phyloP scores from a whole-genome alignment of 37 sponge, comb jelly and placozoan species.

The Diacarnus erythraeanus region DNA sequence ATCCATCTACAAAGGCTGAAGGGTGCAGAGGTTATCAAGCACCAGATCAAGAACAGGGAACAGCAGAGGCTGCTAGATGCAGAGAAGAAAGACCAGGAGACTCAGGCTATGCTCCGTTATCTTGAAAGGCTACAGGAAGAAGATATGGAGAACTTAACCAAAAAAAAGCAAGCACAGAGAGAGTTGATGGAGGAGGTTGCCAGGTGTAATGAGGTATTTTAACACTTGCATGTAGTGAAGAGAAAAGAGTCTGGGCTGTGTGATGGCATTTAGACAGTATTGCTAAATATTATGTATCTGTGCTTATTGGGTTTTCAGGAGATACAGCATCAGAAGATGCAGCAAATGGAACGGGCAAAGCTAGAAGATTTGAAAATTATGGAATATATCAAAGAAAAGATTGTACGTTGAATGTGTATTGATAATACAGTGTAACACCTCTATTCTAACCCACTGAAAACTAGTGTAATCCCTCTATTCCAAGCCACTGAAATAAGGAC shows the following conservation, averaged over 20 bases:
- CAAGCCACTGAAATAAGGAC: too few relatives aligned
- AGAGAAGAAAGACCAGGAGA: slow-evolving; percentile 97
- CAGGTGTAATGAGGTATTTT: slow-evolving; percentile 67
- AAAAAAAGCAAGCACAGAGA: slow-evolving; percentile 82
- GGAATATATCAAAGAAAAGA: slow-evolving; percentile 92
- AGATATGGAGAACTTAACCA: slow-evolving; percentile 82
- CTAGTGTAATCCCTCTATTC: too few relatives aligned
- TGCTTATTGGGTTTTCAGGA: too few relatives aligned
- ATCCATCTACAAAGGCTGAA: slow-evolving; percentile 63
- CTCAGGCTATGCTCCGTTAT: slow-evolving; percentile 82
- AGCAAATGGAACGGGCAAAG: slow-evolving; percentile 81
- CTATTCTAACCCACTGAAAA: too few relatives aligned
- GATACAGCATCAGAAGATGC: slow-evolving; percentile 79
- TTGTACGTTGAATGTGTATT: slow-evolving; percentile 28
- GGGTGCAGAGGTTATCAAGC: slow-evolving; percentile 86
- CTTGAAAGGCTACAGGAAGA: slow-evolving; percentile 83
- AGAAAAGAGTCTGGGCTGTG: neutral
- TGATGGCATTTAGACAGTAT: neutral
- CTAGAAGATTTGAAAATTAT: slow-evolving; percentile 86
- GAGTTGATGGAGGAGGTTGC: slow-evolving; percentile 93
- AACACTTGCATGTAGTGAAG: neutral
- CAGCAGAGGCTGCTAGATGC: slow-evolving; percentile 88
- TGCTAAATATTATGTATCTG: neutral
- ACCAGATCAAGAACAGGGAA: slow-evolving; percentile 89
- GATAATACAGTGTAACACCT: too few relatives aligned